Percentiles rank a stretch among this genome's conserved stretches.
These are phyloP conservation scores for Suillia variegata DNA, from an alignment of 2,888 invertebrate genomes.

Conservation along the genomic window DNA sequence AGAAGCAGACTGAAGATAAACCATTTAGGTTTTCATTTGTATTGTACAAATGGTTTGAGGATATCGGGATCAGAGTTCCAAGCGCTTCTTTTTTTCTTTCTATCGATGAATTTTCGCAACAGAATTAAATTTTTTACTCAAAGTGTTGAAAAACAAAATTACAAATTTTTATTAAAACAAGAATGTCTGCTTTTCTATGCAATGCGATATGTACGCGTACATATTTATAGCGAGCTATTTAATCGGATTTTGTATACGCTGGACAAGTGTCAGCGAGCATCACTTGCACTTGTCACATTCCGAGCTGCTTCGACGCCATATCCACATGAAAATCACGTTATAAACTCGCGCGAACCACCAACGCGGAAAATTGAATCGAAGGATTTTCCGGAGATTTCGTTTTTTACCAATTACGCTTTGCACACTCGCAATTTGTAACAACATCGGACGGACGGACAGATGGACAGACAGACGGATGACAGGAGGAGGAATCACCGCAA, in stretches of 20 bases:
- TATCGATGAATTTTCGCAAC: too few relatives aligned
- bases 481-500: neutral
- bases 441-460: constrained; percentile 13
- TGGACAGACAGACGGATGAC: constrained; percentile 11
- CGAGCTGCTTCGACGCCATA: neutral
- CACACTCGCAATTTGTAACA: neutral
- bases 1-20: too few relatives aligned
- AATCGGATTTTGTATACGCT: neutral
- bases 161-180: too few relatives aligned
- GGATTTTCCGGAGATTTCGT: constrained; percentile 61
- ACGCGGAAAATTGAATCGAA: constrained; percentile 62
- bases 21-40: too few relatives aligned
- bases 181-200: too few relatives aligned
- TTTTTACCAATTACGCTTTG: constrained; percentile 54
- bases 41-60: too few relatives aligned
- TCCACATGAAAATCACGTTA: constrained; percentile 38
- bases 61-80: too few relatives aligned
- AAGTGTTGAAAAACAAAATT: too few relatives aligned
- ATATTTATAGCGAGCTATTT: too few relatives aligned
- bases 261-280: neutral
- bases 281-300: neutral
- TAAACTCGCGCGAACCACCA: constrained; percentile 45
- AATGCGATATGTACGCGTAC: too few relatives aligned
- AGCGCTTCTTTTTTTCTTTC: too few relatives aligned
- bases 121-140: too few relatives aligned